phyloP scores from a whole-genome alignment of 2,113 vertebrate species.

The Heptranchias perlo region DNA sequence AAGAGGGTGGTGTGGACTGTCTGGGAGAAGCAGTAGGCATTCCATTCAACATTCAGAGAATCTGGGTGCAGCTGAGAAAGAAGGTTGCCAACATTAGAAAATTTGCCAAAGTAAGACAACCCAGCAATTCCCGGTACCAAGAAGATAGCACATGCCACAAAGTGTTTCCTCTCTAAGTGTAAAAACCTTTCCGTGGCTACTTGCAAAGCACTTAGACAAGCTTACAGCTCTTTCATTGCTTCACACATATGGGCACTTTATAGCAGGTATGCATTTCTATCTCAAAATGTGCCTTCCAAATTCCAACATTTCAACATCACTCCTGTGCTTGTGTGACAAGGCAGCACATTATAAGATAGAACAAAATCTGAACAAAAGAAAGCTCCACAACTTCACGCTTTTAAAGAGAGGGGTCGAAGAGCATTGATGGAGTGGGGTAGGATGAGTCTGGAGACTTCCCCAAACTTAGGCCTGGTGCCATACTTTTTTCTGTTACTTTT shows the following conservation, averaged over 20 bases:
- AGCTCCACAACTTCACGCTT: background rate
- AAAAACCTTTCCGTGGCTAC: background rate
- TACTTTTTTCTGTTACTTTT: too few relatives aligned
- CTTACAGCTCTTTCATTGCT: too few relatives aligned
- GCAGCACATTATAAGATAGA: background rate
- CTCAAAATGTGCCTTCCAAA: background rate
- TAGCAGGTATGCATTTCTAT: background rate
- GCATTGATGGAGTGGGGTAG: background rate
- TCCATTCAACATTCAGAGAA: background rate
- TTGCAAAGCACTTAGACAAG: background rate
- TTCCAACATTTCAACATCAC: background rate
- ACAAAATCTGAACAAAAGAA: background rate
- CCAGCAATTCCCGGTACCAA: background rate
- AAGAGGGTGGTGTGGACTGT: too few relatives aligned
- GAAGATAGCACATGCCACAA: background rate
- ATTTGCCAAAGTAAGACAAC: background rate
- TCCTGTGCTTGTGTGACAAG: background rate
- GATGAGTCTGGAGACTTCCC: background rate
- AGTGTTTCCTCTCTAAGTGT: too few relatives aligned
- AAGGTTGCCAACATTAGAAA: background rate
- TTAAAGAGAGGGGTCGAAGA: background rate
- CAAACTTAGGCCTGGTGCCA: background rate
- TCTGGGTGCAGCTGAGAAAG: background rate
- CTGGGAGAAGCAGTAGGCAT: background rate
- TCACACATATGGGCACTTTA: background rate